Evolutionary conservation across 1,140 invertebrate species (phyloP).

Genomic region (Zaprionus taronus): DNA sequence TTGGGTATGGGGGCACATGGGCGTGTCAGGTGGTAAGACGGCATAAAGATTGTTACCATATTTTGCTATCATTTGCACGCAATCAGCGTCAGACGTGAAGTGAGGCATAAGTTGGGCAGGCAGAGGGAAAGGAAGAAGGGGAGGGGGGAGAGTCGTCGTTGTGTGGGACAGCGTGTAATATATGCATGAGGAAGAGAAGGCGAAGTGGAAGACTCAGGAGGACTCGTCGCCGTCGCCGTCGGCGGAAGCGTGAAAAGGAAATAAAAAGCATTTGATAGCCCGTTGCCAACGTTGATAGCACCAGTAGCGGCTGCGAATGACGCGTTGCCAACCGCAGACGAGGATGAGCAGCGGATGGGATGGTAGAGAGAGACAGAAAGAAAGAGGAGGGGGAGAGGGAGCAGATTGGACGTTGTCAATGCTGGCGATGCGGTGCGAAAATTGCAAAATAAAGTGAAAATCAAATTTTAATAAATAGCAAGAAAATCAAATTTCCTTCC

Average conservation of each 20-base stretch:
- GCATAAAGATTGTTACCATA: constrained; percentile 81
- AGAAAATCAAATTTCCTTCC: constrained; percentile 72
- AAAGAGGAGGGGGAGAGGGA: too few species aligned
- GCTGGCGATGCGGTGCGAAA: constrained; percentile 32
- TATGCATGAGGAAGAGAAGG: constrained; percentile 41
- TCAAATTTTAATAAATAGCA: constrained; percentile 74
- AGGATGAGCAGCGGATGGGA: constrained; percentile 18
- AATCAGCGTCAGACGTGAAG: constrained; percentile 60
- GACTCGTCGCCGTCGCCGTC: constrained; percentile 1
- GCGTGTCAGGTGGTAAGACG: constrained; percentile 26
- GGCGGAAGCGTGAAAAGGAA: constrained; percentile 58
- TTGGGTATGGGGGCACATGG: not conserved
- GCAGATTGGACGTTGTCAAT: constrained; percentile 16
- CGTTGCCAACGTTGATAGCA: constrained; percentile 41
- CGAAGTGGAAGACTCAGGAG: not conserved
- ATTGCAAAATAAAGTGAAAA: constrained; percentile 74
- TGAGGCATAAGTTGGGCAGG: not conserved
- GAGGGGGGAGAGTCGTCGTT: not conserved
- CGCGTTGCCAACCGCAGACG: constrained; percentile 35
- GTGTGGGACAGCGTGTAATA: constrained; percentile 35
- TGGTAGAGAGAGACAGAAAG: not conserved
- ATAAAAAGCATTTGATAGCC: constrained; percentile 52
- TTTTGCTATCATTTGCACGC: constrained; percentile 80
- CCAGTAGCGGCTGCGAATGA: constrained; percentile 41
- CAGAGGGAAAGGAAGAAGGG: not conserved